phyloP scores from a whole-genome alignment of 2,888 invertebrate genomes.

The Epinotia demarniana region DNA sequence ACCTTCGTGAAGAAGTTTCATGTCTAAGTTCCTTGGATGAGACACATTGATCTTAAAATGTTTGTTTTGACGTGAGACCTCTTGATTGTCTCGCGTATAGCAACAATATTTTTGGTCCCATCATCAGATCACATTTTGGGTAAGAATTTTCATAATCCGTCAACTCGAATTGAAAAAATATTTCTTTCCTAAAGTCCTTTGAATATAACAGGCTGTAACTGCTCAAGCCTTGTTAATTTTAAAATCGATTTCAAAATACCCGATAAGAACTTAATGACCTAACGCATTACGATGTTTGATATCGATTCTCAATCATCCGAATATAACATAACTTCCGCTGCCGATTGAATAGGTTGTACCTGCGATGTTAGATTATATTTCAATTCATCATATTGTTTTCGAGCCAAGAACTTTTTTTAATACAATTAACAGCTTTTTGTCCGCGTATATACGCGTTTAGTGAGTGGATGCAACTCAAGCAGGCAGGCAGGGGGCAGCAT shows the following conservation, averaged over 20 bases:
- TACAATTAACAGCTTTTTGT: background rate
- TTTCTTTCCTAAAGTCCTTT: too few relatives aligned
- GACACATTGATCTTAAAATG: background rate
- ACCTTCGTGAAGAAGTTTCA: conserved; percentile 1
- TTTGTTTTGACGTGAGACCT: background rate
- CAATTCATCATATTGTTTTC: background rate
- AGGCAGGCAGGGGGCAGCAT: too few relatives aligned
- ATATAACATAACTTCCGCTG: background rate
- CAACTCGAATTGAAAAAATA: too few relatives aligned
- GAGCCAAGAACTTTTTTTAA: background rate
- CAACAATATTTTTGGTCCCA: too few relatives aligned
- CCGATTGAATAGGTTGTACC: background rate
- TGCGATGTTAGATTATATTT: background rate
- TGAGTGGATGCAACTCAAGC: too few relatives aligned
- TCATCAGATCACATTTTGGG: too few relatives aligned
- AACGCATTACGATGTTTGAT: conserved; percentile 22
- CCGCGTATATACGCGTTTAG: too few relatives aligned
- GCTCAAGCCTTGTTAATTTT: too few relatives aligned
- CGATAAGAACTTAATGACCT: conserved; percentile 23
- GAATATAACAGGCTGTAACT: too few relatives aligned
- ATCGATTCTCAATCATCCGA: conserved; percentile 37
- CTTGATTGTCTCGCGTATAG: too few relatives aligned
- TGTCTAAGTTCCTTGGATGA: background rate
- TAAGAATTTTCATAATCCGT: too few relatives aligned
- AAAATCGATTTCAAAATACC: conserved; percentile 18